Base-by-base conservation (phyloP, 2,113 vertebrate genomes). In the Gadus macrocephalus region DNA sequence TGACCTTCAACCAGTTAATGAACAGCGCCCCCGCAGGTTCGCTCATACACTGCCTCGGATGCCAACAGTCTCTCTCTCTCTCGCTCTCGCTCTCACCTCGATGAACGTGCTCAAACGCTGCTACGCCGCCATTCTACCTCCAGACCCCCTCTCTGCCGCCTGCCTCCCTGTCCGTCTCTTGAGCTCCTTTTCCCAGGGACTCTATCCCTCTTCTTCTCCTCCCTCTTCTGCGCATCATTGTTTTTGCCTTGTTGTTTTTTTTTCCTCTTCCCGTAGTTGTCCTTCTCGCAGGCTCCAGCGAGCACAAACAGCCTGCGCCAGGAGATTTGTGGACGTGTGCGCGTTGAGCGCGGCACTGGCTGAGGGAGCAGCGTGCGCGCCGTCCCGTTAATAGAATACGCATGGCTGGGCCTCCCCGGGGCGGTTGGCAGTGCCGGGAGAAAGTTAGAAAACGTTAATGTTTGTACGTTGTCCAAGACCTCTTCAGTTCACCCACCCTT, bases 321-420 rank as follows among this genome's bases (percentile, higher is more conserved):
- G 77, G 84, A 85, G 84, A 87, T 88, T 85, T 90, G 87, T 76
- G 86, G 86, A 85, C 86, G 83, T 85, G 81, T 88, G 74, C 78
- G 78, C 83, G 85, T 85, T 67, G 74, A 88, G 79, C 79, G 83
- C 81, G 85, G 80, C 81, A 84, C 83, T 84, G 78, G 77, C 42
- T 82, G 83, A 81, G 84, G 83, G 83, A 81, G 84, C 83, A 78
- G 67, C 80, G 86, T 86, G 83, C 82, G 80, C 87, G 87, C 82
- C 89, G 86, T 89, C 84, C 55, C 90, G 86, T 90, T 90, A 90
- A 90, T 90, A 86, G 86, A 91, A 89, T 87, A 86, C 78, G 83
- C 86, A 85, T 86, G 86, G 82, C 72, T 81, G 79, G 64, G 70
- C 87, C 84, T 87, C 89, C 89, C 88, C 69, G 78, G 81, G 87